phyloP scores from a whole-genome alignment of 1,140 invertebrate genomes.

The Orchestia grillus region DNA sequence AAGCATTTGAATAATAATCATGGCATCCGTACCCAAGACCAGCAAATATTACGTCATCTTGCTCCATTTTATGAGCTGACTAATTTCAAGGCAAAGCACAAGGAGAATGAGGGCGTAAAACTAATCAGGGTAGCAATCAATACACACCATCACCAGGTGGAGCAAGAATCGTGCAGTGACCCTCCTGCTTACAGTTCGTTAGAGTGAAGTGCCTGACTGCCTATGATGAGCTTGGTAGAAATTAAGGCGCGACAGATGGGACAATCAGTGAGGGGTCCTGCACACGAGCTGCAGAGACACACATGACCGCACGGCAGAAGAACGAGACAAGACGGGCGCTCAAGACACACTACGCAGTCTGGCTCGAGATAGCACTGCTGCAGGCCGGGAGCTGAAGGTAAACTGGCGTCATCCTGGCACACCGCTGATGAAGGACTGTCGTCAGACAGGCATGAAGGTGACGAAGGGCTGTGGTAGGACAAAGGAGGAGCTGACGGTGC shows the following conservation, averaged over 20 bases:
- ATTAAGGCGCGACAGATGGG: constrained; percentile 83
- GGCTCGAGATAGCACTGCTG: constrained; percentile 70
- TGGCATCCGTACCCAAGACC: no score
- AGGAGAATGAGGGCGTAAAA: no score
- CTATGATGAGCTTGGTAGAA: constrained; percentile 75
- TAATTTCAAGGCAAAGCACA: no score
- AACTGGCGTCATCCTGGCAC: background rate
- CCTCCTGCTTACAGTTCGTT: background rate
- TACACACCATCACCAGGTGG: no score
- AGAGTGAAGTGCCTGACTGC: background rate
- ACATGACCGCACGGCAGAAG: constrained; percentile 89
- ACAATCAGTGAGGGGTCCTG: constrained; percentile 74
- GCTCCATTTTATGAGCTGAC: no score
- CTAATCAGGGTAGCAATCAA: no score
- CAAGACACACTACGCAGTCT: constrained; percentile 88
- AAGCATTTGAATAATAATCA: no score
- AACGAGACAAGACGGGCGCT: constrained; percentile 80
- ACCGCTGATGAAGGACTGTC: background rate
- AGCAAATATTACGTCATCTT: no score
- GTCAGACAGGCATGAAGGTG: constrained; percentile 6
- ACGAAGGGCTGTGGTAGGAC: background rate
- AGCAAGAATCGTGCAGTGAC: no score
- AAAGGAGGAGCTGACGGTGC: background rate
- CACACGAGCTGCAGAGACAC: constrained; percentile 82
- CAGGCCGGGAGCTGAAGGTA: constrained; percentile 66